Evolutionary conservation across 2,888 invertebrate species (phyloP), one percentile per base, ranked within the genome.

Genomic region (Monopis laevigella): DNA sequence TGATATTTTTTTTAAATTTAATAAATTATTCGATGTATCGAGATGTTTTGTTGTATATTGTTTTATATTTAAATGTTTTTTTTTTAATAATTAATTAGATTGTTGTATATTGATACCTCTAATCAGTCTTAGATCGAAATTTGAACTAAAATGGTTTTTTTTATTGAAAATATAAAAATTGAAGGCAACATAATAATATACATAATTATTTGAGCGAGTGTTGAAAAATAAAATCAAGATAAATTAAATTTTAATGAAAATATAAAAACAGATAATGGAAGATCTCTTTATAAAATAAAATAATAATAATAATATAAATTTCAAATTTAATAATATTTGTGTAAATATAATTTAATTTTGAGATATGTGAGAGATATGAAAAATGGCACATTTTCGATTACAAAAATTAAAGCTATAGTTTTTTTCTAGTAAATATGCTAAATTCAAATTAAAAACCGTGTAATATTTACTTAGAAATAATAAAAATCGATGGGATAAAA

Each of bases 121-220:
- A 75, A 66, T 77, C 75, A 77, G 75, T 77, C 75, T 77, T 77
- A 70, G 67, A 66, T 71, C 58, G 69, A 73, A 66, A 65, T 57
- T 59, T 65, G 54, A 43, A 42, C 34, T 40, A 36, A 41, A 41
- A 28, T 32, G 26, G 4, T 35, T 27, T 40, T 34, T 44, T 38
- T 45, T 41, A n/a, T n/a, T n/a, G n/a, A n/a, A 6, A 42, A 11
- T 43, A 44, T 38, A 43, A 45, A 51, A 49, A 11, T 11, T 24
- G 10, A 24, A 24, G 24, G 10, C 24, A 24, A 24, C 6, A 24
- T 7, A 24, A 10, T 24, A 24, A n/a, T n/a, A n/a, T n/a, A 16
- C 5, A 14, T 30, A 21, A 32, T 14, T 14, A 16, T 32, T 32
- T 32, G 32, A 32, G 32, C 32, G 32, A 32, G 6, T 13, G 14